These are phyloP conservation scores for Disparrhopalites patrizii DNA, from an alignment of 2,888 invertebrate species.

Conservation along the genomic window DNA sequence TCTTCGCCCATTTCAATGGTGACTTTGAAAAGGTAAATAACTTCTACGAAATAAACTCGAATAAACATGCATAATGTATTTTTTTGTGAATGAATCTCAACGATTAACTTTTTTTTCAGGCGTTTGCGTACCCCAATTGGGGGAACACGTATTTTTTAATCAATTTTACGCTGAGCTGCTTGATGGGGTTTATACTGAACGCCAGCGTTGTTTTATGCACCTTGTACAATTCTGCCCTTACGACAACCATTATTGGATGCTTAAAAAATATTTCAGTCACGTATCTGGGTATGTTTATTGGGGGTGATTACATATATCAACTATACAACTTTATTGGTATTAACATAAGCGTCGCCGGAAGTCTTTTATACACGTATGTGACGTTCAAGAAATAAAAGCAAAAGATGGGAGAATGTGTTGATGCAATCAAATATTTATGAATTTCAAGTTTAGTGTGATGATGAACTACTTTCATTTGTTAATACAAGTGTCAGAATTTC, in stretches of 20 bases:
- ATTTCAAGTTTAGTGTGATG: too few species aligned
- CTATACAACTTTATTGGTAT: constrained; percentile 92
- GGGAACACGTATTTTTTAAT: constrained; percentile 66
- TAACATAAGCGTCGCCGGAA: constrained; percentile 82
- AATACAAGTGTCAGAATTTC: too few species aligned
- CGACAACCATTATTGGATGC: constrained; percentile 97
- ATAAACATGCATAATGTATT: not conserved
- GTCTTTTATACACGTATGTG: constrained; percentile 79
- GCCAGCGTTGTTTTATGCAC: constrained; percentile 96
- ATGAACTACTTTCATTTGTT: too few species aligned
- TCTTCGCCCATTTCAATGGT: constrained; percentile 69
- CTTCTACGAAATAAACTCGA: too few species aligned
- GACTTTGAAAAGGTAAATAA: constrained; percentile 61
- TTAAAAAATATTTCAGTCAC: constrained; percentile 97
- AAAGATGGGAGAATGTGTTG: too few species aligned
- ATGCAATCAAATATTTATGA: too few species aligned
- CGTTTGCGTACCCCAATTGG: constrained; percentile 69
- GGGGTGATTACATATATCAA: constrained; percentile 95
- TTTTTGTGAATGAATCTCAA: too few species aligned
- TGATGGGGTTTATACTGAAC: constrained; percentile 94
- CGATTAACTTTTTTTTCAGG: too few species aligned
- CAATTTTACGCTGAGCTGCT: constrained; percentile 82
- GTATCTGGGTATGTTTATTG: constrained; percentile 96
- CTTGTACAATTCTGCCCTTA: constrained; percentile 93
- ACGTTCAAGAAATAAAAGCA: constrained; percentile 67